Evolutionary conservation across 2,888 invertebrate species (phyloP).

Genomic region (Rhagium mordax): DNA sequence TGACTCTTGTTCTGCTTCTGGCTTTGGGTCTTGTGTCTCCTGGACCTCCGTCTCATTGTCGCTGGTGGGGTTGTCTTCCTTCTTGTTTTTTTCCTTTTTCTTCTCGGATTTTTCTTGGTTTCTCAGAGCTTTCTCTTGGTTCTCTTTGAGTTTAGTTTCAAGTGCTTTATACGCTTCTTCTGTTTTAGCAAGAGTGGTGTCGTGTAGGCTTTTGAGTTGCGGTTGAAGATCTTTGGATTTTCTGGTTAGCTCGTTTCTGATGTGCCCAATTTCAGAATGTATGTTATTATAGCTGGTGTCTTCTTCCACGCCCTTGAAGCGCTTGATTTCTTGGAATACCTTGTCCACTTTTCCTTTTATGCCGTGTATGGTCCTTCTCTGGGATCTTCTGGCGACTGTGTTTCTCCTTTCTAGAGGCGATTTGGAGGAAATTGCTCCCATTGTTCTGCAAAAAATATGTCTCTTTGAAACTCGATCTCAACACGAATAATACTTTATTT

Average conservation of each 20-base stretch:
- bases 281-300: constrained; percentile 47
- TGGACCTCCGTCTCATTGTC: constrained; percentile 35
- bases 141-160: constrained; percentile 50
- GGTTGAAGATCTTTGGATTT: constrained; percentile 54
- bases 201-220: constrained; percentile 51
- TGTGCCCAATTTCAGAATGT: constrained; percentile 46
- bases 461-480: not conserved
- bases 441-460: constrained; percentile 31
- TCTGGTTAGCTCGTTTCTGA: constrained; percentile 46
- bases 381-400: constrained; percentile 54
- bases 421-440: constrained; percentile 55
- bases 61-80: not conserved
- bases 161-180: constrained; percentile 50
- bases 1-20: constrained; percentile 29
- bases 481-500: too few relatives aligned
- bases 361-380: constrained; percentile 52
- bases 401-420: constrained; percentile 57
- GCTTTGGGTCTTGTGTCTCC: constrained; percentile 15
- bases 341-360: constrained; percentile 52
- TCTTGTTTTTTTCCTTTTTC: constrained; percentile 30
- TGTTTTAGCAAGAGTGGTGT: constrained; percentile 48
- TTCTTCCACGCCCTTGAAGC: constrained; percentile 53
- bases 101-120: constrained; percentile 33
- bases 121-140: constrained; percentile 42
- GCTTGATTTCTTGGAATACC: constrained; percentile 52